Evolutionary conservation across 2,888 invertebrate genomes (phyloP), one percentile per base, ranked within the genome.

Genomic region (Hypolimnas misippus): DNA sequence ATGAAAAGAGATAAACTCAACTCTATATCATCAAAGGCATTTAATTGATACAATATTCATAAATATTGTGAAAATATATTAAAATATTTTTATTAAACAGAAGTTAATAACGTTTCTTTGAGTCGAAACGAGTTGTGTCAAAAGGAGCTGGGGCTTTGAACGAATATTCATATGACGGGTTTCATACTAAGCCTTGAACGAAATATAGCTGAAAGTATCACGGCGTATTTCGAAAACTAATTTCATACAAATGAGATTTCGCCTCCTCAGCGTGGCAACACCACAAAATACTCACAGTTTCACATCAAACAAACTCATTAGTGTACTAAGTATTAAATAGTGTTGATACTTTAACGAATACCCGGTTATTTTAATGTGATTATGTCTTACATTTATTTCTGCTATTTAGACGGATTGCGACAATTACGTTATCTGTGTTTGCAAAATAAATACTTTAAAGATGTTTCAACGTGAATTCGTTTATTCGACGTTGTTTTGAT

Each of bases 281-380:
- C 69, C 71, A 66, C 69, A 69, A 61, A 66, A 62, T 70, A 56
- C 64, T 44, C 62, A 63, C 60, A 64, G 63, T 63, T 66, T 66
- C 67, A 73, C 69, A 69, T 70, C 70, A 71, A 71, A 71, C 71
- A 71, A 70, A 73, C 71, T 73, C 70, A 70, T 73, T 73, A 71
- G 67, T 63, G 66, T 65, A 63, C 55, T 68, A 58, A 69, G 65
- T 65, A 73, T 70, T 69, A 73, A 71, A 68, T 62, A 70, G 66
- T 70, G 61, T 64, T 65, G 66, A 54, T 46, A 40, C 61, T 60
- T 56, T 67, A 62, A 56, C 35, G 53, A 54, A 62, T 54, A 59
- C 19, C 33, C 35, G 58, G 64, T 67, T 64, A 67, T 62, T 58
- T 64, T 62, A 62, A 62, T 59, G 58, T 46, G 53, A 51, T 53